Percentiles rank a stretch among this genome's conserved stretches.
Evolutionary conservation across 2,797 vertebrate genomes (phyloP).

Genomic region (Pseudocheirus occidentalis): DNA sequence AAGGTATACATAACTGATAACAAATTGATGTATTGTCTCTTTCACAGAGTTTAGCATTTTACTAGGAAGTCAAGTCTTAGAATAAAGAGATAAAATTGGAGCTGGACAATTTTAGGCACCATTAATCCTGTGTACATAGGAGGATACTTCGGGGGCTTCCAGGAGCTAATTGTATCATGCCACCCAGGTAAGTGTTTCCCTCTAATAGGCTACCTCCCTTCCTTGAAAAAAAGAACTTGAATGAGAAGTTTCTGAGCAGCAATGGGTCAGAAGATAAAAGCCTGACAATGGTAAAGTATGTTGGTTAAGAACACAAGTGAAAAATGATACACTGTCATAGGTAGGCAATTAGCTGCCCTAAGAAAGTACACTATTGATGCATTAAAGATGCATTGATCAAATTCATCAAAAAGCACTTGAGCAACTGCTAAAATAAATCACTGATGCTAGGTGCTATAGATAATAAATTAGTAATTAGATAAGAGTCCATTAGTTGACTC

Average conservation of each 20-base stretch:
- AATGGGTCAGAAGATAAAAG: neutral
- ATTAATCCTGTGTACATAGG: neutral
- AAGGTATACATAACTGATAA: neutral
- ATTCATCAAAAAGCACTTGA: neutral
- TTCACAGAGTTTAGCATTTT: neutral
- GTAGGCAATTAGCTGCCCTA: neutral
- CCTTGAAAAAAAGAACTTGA: neutral
- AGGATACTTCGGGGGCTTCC: neutral
- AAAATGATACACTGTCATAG: neutral
- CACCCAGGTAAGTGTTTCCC: neutral
- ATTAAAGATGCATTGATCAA: neutral
- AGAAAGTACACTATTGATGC: neutral
- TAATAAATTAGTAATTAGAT: neutral
- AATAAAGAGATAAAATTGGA: neutral
- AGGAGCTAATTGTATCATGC: neutral
- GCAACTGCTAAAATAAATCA: neutral
- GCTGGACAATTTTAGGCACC: neutral
- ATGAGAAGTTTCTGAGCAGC: neutral
- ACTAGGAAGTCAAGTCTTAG: neutral
- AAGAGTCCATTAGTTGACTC: neutral
- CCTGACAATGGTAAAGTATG: neutral
- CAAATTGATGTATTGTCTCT: neutral
- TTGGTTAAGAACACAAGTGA: neutral
- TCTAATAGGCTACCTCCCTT: neutral
- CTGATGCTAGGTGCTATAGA: neutral